Conservation (phyloP, 2,888 invertebrate genomes). For the Lacanobia wlatinum region DNA sequence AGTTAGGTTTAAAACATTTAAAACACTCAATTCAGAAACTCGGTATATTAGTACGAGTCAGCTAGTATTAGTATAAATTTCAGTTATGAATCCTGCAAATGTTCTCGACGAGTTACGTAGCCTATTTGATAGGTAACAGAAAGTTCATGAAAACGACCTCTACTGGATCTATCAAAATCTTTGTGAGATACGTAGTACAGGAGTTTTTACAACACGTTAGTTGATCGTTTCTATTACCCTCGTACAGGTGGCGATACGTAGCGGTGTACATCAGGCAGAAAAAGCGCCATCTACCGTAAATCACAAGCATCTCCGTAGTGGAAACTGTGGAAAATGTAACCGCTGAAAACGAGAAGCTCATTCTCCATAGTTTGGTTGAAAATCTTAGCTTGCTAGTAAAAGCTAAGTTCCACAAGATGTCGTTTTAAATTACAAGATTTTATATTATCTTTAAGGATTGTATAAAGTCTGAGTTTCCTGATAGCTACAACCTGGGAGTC, state of each 20-base stretch:
- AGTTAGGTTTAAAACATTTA: too few species aligned
- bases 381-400: neutral
- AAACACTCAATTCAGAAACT: too few species aligned
- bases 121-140: neutral
- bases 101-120: too few species aligned
- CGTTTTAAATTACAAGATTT: neutral
- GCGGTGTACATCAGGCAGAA: accelerated
- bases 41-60: neutral
- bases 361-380: neutral
- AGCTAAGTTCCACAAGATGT: slow-evolving; percentile 20
- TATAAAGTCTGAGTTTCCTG: too few species aligned
- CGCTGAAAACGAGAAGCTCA: neutral
- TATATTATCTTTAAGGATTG: too few species aligned
- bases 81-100: too few species aligned
- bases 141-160: slow-evolving; percentile 20
- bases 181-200: neutral
- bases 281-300: slow-evolving; percentile 21
- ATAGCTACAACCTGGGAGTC: too few species aligned
- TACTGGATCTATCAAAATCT: neutral
- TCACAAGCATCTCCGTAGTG: neutral
- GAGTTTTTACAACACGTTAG: too few species aligned
- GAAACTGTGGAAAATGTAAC: neutral
- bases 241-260: slow-evolving; percentile 20
- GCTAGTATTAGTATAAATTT: too few species aligned
- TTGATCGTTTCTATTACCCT: neutral